Base-by-base conservation (phyloP, 2,888 invertebrate genomes). In the Lutraria lutraria region DNA sequence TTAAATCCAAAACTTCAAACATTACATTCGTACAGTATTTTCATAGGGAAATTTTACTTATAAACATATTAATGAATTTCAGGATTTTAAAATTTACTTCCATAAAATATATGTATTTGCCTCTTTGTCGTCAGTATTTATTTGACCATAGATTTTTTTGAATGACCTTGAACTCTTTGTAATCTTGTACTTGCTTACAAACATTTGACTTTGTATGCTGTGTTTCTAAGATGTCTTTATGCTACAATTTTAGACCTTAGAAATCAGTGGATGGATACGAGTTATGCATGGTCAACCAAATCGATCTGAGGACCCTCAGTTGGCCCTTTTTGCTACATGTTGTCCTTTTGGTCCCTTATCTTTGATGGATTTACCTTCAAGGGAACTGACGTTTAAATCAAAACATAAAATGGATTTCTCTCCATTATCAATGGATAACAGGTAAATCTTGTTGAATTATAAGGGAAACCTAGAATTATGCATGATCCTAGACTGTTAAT, bases 381-480 rank as follows among this genome's bases (percentile, higher is more conserved):
- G 99, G 96, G 99, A 99, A 97, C 98, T 99, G 95, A 99, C 99
- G 98, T 99, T 99, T 97, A 99, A 99, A 97, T 99, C 99, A 97
- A 99, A 99, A 97, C 99, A 99, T 97, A 99, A 99, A 96, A 97
- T 99, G 95, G 99, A 99, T 97, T 98, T 99, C 89, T 98, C 98
- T 91, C 97, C 99, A 93, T 98, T 99, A 94, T 99, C 99, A 79
- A 99, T 99, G 99, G 99, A 99, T 97, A 99, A 98, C 97, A 98
- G 98, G 98, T 98, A 96, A 93, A 88, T 31, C 0, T 29, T 72
- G 12, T 31, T 72, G 8, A 72, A 2, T 72, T 13, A 25, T 72
- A 29, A 16, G 60, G 19, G 19, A 2, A 4, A 43, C 8, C 4
- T 43, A 4, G 43, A 43, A 43, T 43, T 43, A 8, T 2, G 8